Conservation (phyloP, 2,888 invertebrate species). For the Tethea ocularis region DNA sequence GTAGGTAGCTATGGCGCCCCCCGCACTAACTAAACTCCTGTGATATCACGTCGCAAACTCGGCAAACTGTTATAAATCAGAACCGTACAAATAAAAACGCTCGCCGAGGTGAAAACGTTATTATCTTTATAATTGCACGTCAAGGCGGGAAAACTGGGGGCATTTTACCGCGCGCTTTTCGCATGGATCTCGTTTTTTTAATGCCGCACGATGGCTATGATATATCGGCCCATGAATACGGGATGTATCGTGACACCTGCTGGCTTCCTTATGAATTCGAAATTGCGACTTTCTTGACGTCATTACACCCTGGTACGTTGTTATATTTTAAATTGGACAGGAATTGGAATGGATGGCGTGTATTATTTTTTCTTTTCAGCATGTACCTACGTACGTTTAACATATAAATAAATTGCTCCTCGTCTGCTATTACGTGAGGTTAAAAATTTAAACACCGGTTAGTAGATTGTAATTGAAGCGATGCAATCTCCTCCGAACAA, state of each 20-base stretch:
- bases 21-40: neutral
- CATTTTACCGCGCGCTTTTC: conserved; percentile 52
- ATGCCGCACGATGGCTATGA: conserved; percentile 58
- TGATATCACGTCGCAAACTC: conserved; percentile 39
- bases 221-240: conserved; percentile 82
- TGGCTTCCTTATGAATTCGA: conserved; percentile 75
- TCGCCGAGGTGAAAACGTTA: conserved; percentile 79
- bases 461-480: conserved; percentile 12
- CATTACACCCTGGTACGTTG: conserved; percentile 55
- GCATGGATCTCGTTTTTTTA: conserved; percentile 57
- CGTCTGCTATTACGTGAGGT: neutral
- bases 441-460: conserved; percentile 3
- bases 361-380: neutral
- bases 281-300: conserved; percentile 67
- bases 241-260: conserved; percentile 78
- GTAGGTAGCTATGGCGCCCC: conserved; percentile 7
- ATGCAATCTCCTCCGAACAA: conserved; percentile 26
- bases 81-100: conserved; percentile 77
- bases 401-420: conserved; percentile 5
- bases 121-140: conserved; percentile 84
- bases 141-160: conserved; percentile 68
- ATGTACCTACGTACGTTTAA: neutral
- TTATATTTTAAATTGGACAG: conserved; percentile 37
- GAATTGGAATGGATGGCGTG: conserved; percentile 32
- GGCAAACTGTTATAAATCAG: conserved; percentile 77